Base-by-base conservation (phyloP, 2,888 invertebrate species). In the Neelides folsomi region DNA sequence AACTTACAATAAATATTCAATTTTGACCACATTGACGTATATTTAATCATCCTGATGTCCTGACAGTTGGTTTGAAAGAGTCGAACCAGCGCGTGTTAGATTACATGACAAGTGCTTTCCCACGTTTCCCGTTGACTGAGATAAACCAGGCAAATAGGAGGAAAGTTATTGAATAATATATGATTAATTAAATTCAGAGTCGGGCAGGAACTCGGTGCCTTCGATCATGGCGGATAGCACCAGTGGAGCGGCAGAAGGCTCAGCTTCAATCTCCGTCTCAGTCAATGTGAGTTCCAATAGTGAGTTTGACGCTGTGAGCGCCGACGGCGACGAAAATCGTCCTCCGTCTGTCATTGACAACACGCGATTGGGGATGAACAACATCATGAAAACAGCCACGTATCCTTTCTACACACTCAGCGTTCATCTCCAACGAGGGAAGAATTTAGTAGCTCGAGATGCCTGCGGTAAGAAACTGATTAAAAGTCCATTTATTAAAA, bases 351-450 rank as follows among this genome's bases (percentile, higher is more conserved):
- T 19, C 19, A 7, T 12, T 16, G 10, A 10, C 9, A 4, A 13
- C 9, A 19, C 19, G 6, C 42, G 36, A 43, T 18, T 37, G 7
- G 41, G 19, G 13, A 39, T 19, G 7, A 16, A 39, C 16, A 43
- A 18, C 34, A 45, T 15, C 40, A 35, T 48, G 39, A 48, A 40
- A 35, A 40, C 54, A 39, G 53, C 38, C 56, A 48, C 19, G 5
- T 40, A 86, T 74, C 82, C 90, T 49, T 94, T 93, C 76, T 93
- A 88, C 75, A 86, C 90, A 71, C 77, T 95, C 60, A 82, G 89
- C 64, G 77, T 94, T 65, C 86, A 90, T 73, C 77, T 95, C 59
- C 83, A 85, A 67, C 79, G 85, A 68, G 94, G 94, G 59, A 80
- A 80, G 68, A 87, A 89, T 71, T 77, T 95, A 68, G 82, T 89